phyloP scores from a whole-genome alignment of 2,113 vertebrate genomes.

The Bostrychus sinensis region DNA sequence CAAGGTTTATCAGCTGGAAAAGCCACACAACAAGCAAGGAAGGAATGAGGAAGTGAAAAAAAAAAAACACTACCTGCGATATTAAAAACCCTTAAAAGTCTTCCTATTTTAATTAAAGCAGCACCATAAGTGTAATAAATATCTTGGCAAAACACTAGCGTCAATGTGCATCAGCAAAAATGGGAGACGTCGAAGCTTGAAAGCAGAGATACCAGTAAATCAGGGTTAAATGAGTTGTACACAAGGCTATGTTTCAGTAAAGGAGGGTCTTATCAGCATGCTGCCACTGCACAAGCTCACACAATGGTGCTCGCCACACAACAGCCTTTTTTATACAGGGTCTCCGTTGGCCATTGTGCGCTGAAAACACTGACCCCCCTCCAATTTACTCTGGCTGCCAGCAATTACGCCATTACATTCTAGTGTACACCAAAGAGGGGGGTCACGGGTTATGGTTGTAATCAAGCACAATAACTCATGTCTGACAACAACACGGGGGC shows the following conservation, averaged over 20 bases:
- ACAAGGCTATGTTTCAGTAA: constrained; percentile 41
- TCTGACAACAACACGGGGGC: constrained; percentile 44
- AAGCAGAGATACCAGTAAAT: constrained; percentile 25
- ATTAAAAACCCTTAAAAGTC: constrained; percentile 15
- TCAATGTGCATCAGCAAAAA: constrained; percentile 19
- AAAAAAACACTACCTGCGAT: not conserved
- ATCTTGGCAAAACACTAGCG: constrained; percentile 20
- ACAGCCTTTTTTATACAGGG: constrained; percentile 42
- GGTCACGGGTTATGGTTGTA: constrained; percentile 47
- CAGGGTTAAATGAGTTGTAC: constrained; percentile 38
- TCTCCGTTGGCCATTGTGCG: constrained; percentile 66
- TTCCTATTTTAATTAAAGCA: not conserved
- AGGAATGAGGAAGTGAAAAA: constrained; percentile 45
- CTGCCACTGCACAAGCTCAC: constrained; percentile 47
- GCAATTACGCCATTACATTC: constrained; percentile 65
- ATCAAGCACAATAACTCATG: constrained; percentile 60
- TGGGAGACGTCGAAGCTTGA: constrained; percentile 17
- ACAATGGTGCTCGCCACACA: constrained; percentile 60
- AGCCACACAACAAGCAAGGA: constrained; percentile 33
- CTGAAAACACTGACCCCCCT: constrained; percentile 61
- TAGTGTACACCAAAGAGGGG: constrained; percentile 50
- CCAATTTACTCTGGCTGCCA: constrained; percentile 59
- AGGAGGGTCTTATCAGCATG: constrained; percentile 65
- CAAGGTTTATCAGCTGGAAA: constrained; percentile 24
- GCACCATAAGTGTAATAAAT: not conserved